Evolutionary conservation across 2,888 invertebrate genomes (phyloP).

Genomic region (Incurvaria masculella): DNA sequence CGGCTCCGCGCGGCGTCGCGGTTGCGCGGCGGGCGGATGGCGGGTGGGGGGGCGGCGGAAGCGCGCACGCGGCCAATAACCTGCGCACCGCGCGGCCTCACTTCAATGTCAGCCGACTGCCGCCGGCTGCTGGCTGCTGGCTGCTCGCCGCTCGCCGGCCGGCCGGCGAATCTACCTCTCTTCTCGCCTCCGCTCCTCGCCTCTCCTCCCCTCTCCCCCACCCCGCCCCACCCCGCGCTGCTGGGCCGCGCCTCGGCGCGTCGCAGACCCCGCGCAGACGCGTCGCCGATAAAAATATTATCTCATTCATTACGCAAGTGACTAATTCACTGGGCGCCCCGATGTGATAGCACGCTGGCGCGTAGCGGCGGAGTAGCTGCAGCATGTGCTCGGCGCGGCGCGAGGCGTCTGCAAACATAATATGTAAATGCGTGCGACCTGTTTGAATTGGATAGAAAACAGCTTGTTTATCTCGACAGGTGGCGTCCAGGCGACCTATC

Average conservation of each 20-base stretch:
- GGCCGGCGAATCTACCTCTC: neutral
- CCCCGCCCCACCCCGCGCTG: constrained; percentile 15
- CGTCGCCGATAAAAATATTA: constrained; percentile 2
- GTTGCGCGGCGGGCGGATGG: constrained; percentile 10
- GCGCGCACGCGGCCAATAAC: constrained; percentile 41
- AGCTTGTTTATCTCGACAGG: too few relatives aligned
- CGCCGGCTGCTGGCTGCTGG: too few relatives aligned
- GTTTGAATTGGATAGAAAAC: too few relatives aligned
- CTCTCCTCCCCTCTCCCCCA: constrained; percentile 17
- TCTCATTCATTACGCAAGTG: neutral
- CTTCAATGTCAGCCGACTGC: constrained; percentile 45
- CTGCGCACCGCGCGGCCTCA: constrained; percentile 37
- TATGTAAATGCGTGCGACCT: too few relatives aligned
- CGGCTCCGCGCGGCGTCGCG: neutral
- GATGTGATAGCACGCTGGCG: too few relatives aligned
- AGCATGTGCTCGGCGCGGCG: too few relatives aligned
- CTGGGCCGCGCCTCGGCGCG: constrained; percentile 4
- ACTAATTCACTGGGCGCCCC: neutral
- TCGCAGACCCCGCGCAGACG: constrained; percentile 1
- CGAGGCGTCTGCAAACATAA: too few relatives aligned
- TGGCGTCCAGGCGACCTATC: too few relatives aligned
- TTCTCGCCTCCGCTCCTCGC: constrained; percentile 17
- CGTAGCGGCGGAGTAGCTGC: too few relatives aligned
- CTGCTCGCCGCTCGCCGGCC: too few relatives aligned
- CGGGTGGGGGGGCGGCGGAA: constrained; percentile 20